phyloP scores from a whole-genome alignment of 2,797 vertebrate genomes.

The Alosa sapidissima region DNA sequence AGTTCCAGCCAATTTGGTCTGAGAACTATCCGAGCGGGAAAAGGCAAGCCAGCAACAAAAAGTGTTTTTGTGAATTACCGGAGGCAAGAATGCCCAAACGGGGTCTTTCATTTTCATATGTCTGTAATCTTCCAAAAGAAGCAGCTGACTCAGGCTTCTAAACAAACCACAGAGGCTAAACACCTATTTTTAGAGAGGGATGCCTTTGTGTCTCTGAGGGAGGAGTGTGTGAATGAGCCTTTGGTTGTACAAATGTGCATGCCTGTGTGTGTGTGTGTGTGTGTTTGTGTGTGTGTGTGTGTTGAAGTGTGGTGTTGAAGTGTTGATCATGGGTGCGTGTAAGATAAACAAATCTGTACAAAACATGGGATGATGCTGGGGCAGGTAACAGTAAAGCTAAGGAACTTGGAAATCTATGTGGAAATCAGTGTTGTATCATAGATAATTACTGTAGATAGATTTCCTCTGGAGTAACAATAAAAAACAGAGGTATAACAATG shows the following conservation, averaged over 20 bases:
- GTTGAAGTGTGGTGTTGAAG: neutral
- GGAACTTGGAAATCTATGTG: no score
- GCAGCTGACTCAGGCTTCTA: constrained; percentile 33
- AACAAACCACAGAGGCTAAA: constrained; percentile 46
- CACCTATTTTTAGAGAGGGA: constrained; percentile 42
- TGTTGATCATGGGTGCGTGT: neutral
- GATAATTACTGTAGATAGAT: no score
- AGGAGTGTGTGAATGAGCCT: neutral
- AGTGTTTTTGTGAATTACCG: constrained; percentile 37
- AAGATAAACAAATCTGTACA: neutral
- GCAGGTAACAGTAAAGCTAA: neutral
- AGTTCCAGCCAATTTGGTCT: constrained; percentile 23
- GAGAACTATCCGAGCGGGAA: neutral
- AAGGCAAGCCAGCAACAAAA: neutral
- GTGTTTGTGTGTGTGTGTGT: neutral
- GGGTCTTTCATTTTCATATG: constrained; percentile 48
- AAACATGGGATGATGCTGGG: neutral
- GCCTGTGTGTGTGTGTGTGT: neutral
- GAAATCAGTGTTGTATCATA: no score
- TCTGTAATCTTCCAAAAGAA: constrained; percentile 48
- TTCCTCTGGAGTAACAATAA: no score
- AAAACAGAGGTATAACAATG: no score
- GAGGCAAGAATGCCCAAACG: constrained; percentile 25
- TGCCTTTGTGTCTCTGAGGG: constrained; percentile 23
- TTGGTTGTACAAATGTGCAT: neutral